Evolutionary conservation across 2,113 vertebrate genomes (phyloP).

Genomic region (Pandion haliaetus): DNA sequence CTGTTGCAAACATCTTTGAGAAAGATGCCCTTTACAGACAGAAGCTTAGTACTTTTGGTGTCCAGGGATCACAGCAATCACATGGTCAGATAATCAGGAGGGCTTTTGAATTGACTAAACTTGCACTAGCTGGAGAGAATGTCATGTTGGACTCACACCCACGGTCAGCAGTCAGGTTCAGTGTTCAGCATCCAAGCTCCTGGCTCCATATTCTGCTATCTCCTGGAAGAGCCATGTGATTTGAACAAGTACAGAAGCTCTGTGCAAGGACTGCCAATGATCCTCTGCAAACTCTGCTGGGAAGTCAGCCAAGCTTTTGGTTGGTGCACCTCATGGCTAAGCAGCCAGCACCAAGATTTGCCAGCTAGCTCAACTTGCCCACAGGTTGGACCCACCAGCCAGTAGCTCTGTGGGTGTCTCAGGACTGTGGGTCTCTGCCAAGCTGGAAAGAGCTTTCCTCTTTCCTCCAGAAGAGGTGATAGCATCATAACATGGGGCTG

Average conservation of each 20-base stretch:
- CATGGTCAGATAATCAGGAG: background rate
- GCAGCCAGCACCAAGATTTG: background rate
- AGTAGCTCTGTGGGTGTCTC: background rate
- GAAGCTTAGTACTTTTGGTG: background rate
- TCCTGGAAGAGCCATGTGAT: background rate
- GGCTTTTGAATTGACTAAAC: background rate
- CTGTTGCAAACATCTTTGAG: background rate
- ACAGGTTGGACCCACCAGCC: background rate
- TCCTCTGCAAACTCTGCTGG: background rate
- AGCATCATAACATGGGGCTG: background rate
- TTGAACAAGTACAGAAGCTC: background rate
- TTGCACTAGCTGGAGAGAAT: background rate
- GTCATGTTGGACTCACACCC: fast-evolving
- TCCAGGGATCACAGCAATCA: background rate
- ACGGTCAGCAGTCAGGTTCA: too few species aligned
- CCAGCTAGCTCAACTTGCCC: background rate
- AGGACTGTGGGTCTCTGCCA: background rate
- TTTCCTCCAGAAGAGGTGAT: background rate
- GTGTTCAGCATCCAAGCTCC: background rate
- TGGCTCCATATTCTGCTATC: background rate
- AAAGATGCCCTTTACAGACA: background rate
- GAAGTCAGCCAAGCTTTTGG: background rate
- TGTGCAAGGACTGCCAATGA: background rate
- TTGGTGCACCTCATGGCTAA: background rate
- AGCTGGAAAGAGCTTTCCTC: background rate